These are phyloP conservation scores for Chaetodon trifasciatus DNA, from an alignment of 2,797 vertebrate genomes.

Conservation along the genomic window DNA sequence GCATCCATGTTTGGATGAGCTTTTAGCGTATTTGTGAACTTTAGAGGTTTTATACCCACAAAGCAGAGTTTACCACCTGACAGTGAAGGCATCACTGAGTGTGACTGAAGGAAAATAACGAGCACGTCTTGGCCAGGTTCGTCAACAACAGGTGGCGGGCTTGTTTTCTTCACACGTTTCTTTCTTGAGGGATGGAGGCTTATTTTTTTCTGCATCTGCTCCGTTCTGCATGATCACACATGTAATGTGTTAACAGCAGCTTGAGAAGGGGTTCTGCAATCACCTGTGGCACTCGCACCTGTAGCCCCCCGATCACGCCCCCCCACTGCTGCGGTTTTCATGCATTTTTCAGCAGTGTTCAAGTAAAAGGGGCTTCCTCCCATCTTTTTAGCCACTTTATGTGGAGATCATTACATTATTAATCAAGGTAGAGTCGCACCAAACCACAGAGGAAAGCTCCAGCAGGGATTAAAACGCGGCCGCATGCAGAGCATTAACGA, in stretches of 20 bases:
- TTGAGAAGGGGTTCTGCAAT: slow-evolving; percentile 9
- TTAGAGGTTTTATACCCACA: background rate
- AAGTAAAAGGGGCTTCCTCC: slow-evolving; percentile 29
- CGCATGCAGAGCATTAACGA: slow-evolving; percentile 23
- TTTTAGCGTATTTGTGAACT: background rate
- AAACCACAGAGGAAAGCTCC: slow-evolving; percentile 13
- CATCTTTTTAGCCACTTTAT: slow-evolving; percentile 35
- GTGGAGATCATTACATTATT: slow-evolving; percentile 53
- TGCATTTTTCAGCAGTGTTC: slow-evolving; percentile 39
- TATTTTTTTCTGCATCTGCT: background rate
- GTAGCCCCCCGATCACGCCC: background rate
- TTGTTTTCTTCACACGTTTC: background rate
- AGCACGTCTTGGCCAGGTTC: background rate
- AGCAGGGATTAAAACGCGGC: slow-evolving; percentile 21
- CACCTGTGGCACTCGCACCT: slow-evolving; percentile 21
- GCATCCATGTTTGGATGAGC: background rate
- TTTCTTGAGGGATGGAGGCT: background rate
- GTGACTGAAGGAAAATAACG: background rate
- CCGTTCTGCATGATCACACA: background rate
- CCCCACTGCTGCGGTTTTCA: slow-evolving; percentile 22
- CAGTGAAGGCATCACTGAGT: background rate
- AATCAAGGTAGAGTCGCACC: slow-evolving; percentile 39
- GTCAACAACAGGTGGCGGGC: background rate
- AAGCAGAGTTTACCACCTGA: background rate
- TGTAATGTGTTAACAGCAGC: background rate